Evolutionary conservation across 2,888 invertebrate species (phyloP), one percentile per base, ranked within the genome.

Genomic region (Amblyjoppa fuscipennis): DNA sequence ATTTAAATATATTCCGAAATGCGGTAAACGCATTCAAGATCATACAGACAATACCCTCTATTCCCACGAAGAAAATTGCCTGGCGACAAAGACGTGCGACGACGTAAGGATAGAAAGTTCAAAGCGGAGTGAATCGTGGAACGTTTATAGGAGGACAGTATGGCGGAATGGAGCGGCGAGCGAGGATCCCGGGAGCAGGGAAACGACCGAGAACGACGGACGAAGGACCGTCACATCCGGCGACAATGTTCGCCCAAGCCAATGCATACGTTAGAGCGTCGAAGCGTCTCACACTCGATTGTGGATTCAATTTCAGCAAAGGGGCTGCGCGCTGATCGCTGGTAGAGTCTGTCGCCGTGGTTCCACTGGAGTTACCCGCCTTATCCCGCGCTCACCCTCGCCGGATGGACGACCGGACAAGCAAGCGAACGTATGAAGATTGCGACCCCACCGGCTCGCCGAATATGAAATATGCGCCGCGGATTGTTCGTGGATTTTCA

Each of bases 281-380:
- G 79, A 89, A 84, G 89, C 89, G 87, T 89, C 89, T 88, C 89
- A 88, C 88, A 89, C 86, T 89, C 91, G 89, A 92, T 92, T 90
- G 90, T 90, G 89, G 90, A 93, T 93, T 93, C 93, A 92, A 93
- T 93, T 93, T 91, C 91, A 76, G 64, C 68, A 81, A 87, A 90
- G 88, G 89, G 91, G 5, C 25, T 11, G 89, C 89, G n/a, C 28
- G 16, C 66, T 2, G 51, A 90, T 89, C 88, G 89, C 87, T 88
- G 88, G 87, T 88, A n/a, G 3, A 84, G 38, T 75, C 41, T 49
- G 68, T 81, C 78, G 76, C 5, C 64, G 34, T 64, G 64, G 4
- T 31, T 51, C 61, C 11, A 51, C 53, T 45, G 49, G 45, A 64
- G 64, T 77, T 70, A 70, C 77, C 38, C 61, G 25, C 38, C 79